Conservation (phyloP, 2,113 vertebrate species). For the Pseudois nayaur region DNA sequence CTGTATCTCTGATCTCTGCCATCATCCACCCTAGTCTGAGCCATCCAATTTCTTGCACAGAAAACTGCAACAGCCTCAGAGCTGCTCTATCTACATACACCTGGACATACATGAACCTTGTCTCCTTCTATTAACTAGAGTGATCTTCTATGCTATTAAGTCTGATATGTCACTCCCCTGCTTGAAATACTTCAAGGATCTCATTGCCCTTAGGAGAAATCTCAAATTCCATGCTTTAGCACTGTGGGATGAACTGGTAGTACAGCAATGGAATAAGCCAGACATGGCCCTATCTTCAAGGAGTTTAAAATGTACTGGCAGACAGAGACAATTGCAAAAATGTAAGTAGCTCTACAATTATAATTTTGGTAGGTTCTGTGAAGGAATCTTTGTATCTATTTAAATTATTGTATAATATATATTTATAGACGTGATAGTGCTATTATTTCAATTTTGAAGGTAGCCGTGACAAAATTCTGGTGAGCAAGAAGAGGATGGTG, state of each 20-base stretch:
- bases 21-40: not conserved
- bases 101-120: not conserved
- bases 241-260: not conserved
- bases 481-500: not conserved
- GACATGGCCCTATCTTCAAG: not conserved
- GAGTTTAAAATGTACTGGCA: not conserved
- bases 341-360: not conserved
- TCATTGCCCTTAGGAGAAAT: not conserved
- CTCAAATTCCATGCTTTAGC: not conserved
- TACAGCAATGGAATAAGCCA: not conserved
- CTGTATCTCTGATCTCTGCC: not conserved
- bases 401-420: not conserved
- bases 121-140: not conserved
- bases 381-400: not conserved
- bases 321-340: not conserved
- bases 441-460: not conserved
- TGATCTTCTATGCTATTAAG: not conserved
- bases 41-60: not conserved
- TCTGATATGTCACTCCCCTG: not conserved
- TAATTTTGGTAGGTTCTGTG: not conserved
- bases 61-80: not conserved
- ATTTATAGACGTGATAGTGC: not conserved
- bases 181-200: not conserved
- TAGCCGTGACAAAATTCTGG: not conserved
- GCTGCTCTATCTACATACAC: not conserved